Base-by-base conservation (phyloP, 2,888 invertebrate genomes). In the Mayetiola destructor region DNA sequence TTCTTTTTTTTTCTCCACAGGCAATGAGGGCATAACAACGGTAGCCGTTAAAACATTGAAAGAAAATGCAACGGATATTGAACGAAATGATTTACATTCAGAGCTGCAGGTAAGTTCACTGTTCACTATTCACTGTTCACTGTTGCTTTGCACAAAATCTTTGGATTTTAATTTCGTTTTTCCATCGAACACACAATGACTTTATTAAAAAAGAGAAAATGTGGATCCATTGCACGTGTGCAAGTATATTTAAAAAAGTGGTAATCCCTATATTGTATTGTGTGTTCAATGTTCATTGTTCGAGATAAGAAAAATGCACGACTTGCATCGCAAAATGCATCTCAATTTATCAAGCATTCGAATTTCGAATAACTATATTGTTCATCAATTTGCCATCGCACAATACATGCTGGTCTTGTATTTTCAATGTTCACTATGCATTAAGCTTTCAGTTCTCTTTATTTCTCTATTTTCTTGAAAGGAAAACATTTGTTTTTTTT, bases 31-130 rank as follows among this genome's bases (percentile, higher is more conserved):
- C 2, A 78, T 85, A 40, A 80, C 82, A 35, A 84, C 87, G 1
- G 93, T 94, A 0, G 94, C 94, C 14, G 93, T 94, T 37, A 94
- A 94, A 73, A 94, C 93, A 0, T 75, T 92, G n/a, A 92, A 92
- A 74, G 92, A 91, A 69, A 89, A 88, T 65, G 91, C 92, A 0
- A 84, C 85, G 1, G 91, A 91, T 67, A 81, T 87, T 57, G 93
- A 93, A 68, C 82, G 86, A 62, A 76, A 82, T 35, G 94, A 94
- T 70, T 75, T 95, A n/a, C 70, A 88, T 1, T 88, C 88, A 55
- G 94, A 95, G 68, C 72, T 94, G 30, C 79, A 85, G 64, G 72
- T 72, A 64, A 64, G 66, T 60, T 29, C 16, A 42, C 3, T n/a
- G 18, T 40, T 42, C 18, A 29, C 37, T 52, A 14, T 42, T 27